Evolutionary conservation across 2,888 invertebrate genomes (phyloP), one percentile per base, ranked within the genome.

Genomic region (Drosophila affinis): DNA sequence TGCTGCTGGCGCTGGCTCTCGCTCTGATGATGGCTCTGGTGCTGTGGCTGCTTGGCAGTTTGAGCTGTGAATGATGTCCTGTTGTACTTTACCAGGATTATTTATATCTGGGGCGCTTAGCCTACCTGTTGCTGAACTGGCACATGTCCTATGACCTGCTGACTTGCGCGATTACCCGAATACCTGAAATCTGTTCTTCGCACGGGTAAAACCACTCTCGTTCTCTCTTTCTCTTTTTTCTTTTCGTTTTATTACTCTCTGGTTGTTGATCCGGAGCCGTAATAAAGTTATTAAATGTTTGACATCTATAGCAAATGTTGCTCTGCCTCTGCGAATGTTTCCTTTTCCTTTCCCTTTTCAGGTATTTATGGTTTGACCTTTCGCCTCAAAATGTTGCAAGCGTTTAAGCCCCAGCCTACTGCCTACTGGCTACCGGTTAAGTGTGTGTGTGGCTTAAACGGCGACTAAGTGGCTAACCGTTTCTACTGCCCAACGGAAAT

Each of bases 31-130:
- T n/a, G 64, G n/a, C 39, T 29, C 55, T 46, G 52, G 5, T 54
- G 72, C 59, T 77, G 74, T 69, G 69, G 47, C 75, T 74, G 68
- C 72, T 73, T 56, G 68, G 81, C 64, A 60, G 72, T 54, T 61
- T 65, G 65, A 46, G 44, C 62, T 57, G 75, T 78, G 82, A 89
- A 81, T 88, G 88, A 89, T 87, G 81, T 83, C 72, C 84, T 81
- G 48, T 57, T 46, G 69, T 52, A 69, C 27, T 75, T 75, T 52
- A 54, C 72, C 70, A 74, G 84, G 79, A 88, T 81, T 87, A 85
- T 85, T 85, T 85, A 85, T 85, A 88, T 77, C 61, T 54, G 21
- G 52, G 78, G 54, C 77, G 74, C 67, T 57, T 57, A 55, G 58
- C 7, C 18, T 54, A 72, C 63, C 55, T 60, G 59, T 46, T 49